Conservation (phyloP, 2,113 vertebrate species). For the Psilopsiagon aurifrons region DNA sequence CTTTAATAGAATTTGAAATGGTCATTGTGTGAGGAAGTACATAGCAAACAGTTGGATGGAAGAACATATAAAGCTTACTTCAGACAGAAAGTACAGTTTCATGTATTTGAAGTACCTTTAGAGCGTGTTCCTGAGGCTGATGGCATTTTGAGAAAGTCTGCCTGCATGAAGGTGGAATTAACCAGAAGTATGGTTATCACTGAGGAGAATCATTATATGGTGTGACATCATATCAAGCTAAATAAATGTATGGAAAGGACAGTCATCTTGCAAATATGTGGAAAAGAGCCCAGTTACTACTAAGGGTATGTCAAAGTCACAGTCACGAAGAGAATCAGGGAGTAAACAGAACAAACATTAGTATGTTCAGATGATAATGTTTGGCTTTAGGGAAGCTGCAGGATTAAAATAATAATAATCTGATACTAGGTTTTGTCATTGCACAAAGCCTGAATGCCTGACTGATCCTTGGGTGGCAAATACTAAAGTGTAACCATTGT, state of each 20-base stretch:
- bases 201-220: not conserved
- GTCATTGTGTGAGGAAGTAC: not conserved
- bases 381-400: not conserved
- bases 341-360: not conserved
- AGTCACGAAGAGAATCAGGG: not conserved
- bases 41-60: not conserved
- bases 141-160: not conserved
- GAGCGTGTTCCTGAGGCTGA: rapidly evolving
- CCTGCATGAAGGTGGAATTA: not conserved
- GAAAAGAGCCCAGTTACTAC: not conserved
- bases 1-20: not conserved
- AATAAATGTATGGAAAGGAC: not conserved
- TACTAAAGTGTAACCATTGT: not conserved
- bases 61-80: not conserved
- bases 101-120: not conserved
- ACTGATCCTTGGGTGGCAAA: not conserved
- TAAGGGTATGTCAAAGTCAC: not conserved
- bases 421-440: rapidly evolving
- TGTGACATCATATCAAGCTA: not conserved
- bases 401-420: not conserved
- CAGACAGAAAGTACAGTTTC: not conserved
- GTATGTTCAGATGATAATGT: not conserved
- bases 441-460: not conserved
- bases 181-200: not conserved
- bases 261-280: not conserved